A percentile compares a stretch with the other conserved stretches of the same genome.
These are phyloP conservation scores for Trididemnum clinides DNA, from an alignment of 23 tunicate genomes.

Conservation along the genomic window DNA sequence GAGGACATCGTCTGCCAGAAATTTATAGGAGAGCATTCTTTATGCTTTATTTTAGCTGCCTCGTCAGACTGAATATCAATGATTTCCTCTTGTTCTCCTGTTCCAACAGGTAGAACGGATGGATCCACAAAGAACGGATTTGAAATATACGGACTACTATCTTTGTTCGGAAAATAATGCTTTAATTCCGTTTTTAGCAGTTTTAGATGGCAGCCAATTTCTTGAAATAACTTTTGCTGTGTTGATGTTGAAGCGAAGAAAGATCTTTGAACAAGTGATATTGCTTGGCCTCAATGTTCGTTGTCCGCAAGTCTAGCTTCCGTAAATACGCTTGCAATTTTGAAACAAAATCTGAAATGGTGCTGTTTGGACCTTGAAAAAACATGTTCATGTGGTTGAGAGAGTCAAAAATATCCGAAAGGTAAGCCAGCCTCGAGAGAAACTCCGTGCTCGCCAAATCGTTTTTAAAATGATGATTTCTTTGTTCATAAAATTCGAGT, in stretches of 20 bases:
- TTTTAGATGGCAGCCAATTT: neutral
- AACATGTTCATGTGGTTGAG: slow-evolving; percentile 45
- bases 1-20: no score
- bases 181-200: slow-evolving; percentile 1
- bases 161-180: neutral
- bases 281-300: neutral
- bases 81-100: slow-evolving; percentile 24
- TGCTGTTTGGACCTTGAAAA: slow-evolving; percentile 57
- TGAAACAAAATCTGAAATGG: slow-evolving; percentile 27
- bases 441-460: slow-evolving; percentile 59
- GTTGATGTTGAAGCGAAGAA: neutral
- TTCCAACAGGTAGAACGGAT: slow-evolving; percentile 15
- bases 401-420: slow-evolving; percentile 60
- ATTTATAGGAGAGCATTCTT: no score
- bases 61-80: no score
- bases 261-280: slow-evolving; percentile 8
- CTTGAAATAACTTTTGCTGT: neutral
- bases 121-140: slow-evolving; percentile 4
- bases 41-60: no score
- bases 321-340: slow-evolving; percentile 36
- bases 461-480: slow-evolving; percentile 47
- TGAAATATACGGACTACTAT: neutral
- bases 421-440: slow-evolving; percentile 63
- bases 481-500: slow-evolving; percentile 21
- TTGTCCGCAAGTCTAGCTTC: slow-evolving; percentile 4